Evolutionary conservation across 2,797 vertebrate species (phyloP).

Genomic region (Lophius americanus): DNA sequence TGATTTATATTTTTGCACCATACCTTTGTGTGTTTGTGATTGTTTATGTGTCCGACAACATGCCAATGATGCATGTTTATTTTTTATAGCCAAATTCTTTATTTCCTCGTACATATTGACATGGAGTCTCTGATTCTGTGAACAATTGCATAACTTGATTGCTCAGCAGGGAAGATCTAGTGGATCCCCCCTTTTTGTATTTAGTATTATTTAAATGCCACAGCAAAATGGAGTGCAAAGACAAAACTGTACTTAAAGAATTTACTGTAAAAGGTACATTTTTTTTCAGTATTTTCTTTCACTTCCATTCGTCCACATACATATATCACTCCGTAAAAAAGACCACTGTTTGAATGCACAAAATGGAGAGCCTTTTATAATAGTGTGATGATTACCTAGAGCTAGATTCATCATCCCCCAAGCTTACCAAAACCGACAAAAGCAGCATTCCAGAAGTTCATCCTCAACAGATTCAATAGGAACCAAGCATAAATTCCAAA

Average conservation of each 20-base stretch:
- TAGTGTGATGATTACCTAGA: constrained; percentile 44
- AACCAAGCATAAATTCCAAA: constrained; percentile 42
- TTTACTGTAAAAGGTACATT: constrained; percentile 48
- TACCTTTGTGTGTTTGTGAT: constrained; percentile 14
- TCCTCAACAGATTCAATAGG: constrained; percentile 42
- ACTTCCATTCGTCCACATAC: constrained; percentile 5
- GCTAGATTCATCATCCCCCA: constrained; percentile 25
- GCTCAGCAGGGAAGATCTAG: neutral
- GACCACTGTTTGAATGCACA: constrained; percentile 65
- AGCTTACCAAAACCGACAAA: constrained; percentile 27
- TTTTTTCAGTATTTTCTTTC: constrained; percentile 19
- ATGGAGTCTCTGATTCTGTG: constrained; percentile 27
- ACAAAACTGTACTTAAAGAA: constrained; percentile 44
- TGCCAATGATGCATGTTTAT: constrained; percentile 19
- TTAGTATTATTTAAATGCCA: constrained; percentile 53
- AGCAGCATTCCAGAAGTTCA: constrained; percentile 67
- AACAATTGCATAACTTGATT: constrained; percentile 7
- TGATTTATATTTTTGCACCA: constrained; percentile 50
- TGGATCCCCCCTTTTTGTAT: constrained; percentile 34
- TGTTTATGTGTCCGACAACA: constrained; percentile 14
- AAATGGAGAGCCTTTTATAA: constrained; percentile 83
- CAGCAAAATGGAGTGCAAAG: constrained; percentile 25
- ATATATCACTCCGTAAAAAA: constrained; percentile 42
- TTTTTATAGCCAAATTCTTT: constrained; percentile 48
- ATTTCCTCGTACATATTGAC: constrained; percentile 45